Percentiles rank a stretch among this genome's conserved stretches.
phyloP scores from a whole-genome alignment of 2,888 invertebrate species.

The Luffia ferchaultella region DNA sequence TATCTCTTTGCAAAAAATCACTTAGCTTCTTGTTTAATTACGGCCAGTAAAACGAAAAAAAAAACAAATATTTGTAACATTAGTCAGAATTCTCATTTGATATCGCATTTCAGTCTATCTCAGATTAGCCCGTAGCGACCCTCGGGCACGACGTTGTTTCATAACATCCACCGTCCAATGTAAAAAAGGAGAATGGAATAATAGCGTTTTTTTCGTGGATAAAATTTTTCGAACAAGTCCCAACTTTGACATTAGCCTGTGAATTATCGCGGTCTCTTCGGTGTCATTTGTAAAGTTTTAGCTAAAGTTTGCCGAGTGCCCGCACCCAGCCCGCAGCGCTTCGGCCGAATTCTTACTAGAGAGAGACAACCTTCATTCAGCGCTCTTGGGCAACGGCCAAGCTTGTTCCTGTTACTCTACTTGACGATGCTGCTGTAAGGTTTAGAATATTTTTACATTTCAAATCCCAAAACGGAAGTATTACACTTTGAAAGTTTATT shows the following conservation, averaged over 20 bases:
- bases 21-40: no score
- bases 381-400: constrained; percentile 31
- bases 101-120: no score
- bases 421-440: constrained; percentile 8
- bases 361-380: no score
- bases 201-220: constrained; percentile 42
- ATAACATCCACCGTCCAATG: constrained; percentile 3
- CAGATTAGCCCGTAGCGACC: no score
- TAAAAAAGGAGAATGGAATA: constrained; percentile 31
- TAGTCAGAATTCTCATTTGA: no score
- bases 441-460: no score
- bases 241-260: constrained; percentile 58
- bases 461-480: no score
- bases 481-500: no score
- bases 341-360: constrained; percentile 30
- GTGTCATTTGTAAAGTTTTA: constrained; percentile 58
- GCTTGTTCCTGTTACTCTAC: constrained; percentile 11
- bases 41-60: no score
- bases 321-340: constrained; percentile 10
- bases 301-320: constrained; percentile 30
- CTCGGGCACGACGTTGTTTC: neutral
- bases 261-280: constrained; percentile 57
- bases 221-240: constrained; percentile 50
- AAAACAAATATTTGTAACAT: no score
- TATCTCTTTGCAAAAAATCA: no score